Evolutionary conservation across 2,113 vertebrate genomes (phyloP), one percentile per base, ranked within the genome.

Genomic region (Chauna torquata): DNA sequence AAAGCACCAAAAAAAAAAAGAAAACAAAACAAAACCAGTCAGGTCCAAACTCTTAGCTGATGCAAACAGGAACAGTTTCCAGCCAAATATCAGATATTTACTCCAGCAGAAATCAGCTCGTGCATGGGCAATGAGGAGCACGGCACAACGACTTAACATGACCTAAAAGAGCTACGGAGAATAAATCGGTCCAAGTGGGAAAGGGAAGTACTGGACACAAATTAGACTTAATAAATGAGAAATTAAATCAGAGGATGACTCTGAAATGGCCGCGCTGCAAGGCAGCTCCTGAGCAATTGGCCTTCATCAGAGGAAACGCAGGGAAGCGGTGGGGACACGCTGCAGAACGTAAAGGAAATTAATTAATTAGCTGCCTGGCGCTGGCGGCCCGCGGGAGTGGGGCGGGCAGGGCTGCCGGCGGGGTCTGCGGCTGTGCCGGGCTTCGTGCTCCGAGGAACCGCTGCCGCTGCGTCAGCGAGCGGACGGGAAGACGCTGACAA

Each of bases 71-170:
- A n/a, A 61, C 20, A 14, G 34, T n/a, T 49, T 40, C 45, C 64
- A 47, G 27, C 80, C 47, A 76, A 70, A 36, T 30, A 47, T 15
- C 42, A 81, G 47, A 57, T 38, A 74, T 12, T 91, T 54, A 59
- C 58, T 64, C 54, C 65, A 82, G 40, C 47, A 75, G 58, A 66
- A 68, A 82, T 65, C 70, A 66, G 54, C 28, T 84, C 81, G 72
- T 13, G 34, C 38, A 70, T 1, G 3, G 42, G 24, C 1, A 0
- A 79, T 24, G 15, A 68, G 57, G 36, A 66, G 28, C 0, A 0
- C 74, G 72, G 49, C 72, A 44, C 5, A 2, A 78, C 1, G 3
- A 78, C 61, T 59, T 81, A 40, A 71, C 6, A 49, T 38, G 78
- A 86, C 69, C 62, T 85, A 54, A 78, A 88, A 82, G 71, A 76